phyloP scores from a whole-genome alignment of 2,888 invertebrate genomes.

The Choristoneura rosaceana region DNA sequence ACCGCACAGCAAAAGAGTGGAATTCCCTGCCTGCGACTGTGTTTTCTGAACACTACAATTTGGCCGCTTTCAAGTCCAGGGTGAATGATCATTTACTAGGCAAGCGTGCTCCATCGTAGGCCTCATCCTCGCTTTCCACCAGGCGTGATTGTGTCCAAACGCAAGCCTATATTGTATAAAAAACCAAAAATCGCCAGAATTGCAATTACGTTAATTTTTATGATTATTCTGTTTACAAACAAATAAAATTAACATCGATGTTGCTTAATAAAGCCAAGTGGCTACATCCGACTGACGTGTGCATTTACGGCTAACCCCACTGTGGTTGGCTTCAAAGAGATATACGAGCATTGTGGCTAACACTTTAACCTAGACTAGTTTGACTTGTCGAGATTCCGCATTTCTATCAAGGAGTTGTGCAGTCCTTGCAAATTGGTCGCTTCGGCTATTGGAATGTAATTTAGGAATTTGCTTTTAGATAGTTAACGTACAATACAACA shows the following conservation, averaged over 20 bases:
- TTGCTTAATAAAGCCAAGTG: constrained; percentile 8
- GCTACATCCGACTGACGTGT: constrained; percentile 1
- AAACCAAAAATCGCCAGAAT: too few relatives aligned
- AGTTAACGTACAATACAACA: too few relatives aligned
- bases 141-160: too few relatives aligned
- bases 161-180: too few relatives aligned
- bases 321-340: constrained; percentile 35
- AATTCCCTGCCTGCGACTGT: too few relatives aligned
- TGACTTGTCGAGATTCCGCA: constrained; percentile 23
- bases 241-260: background rate
- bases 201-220: background rate
- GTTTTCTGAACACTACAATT: too few relatives aligned
- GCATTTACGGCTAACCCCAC: constrained; percentile 28
- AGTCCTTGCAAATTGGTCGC: background rate
- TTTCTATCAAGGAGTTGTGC: background rate
- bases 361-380: constrained; percentile 35
- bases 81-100: too few relatives aligned
- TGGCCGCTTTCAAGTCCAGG: too few relatives aligned
- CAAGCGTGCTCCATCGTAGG: too few relatives aligned
- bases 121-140: too few relatives aligned
- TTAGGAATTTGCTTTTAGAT: background rate
- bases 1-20: too few relatives aligned
- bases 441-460: background rate
- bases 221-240: background rate
- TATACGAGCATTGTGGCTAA: constrained; percentile 28